phyloP scores from a whole-genome alignment of 2,113 vertebrate species.

The Meleagris gallopavo region DNA sequence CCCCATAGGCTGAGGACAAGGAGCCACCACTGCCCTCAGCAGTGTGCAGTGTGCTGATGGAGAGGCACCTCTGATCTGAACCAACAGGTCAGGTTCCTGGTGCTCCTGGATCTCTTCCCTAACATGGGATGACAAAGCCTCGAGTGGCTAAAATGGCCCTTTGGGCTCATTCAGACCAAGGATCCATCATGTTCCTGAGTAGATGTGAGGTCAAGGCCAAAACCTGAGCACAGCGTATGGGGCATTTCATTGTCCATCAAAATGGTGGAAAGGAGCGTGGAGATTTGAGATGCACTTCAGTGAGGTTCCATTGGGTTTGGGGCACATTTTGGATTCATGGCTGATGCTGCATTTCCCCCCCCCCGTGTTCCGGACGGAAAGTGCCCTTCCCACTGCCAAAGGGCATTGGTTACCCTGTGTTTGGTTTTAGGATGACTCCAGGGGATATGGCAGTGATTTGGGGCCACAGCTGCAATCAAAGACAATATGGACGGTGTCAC shows the following conservation, averaged over 20 bases:
- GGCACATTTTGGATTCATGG: not conserved
- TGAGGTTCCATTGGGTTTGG: not conserved
- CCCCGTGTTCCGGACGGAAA: too few species aligned
- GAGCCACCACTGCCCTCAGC: not conserved
- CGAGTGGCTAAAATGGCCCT: not conserved
- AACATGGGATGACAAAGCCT: not conserved
- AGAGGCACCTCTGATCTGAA: not conserved
- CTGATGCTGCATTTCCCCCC: not conserved
- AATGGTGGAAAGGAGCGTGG: rapidly evolving
- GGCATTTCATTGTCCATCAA: not conserved
- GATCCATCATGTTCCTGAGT: rapidly evolving
- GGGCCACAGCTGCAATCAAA: not conserved
- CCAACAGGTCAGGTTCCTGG: not conserved
- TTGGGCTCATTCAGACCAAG: not conserved
- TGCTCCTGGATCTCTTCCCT: not conserved
- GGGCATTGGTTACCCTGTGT: not conserved
- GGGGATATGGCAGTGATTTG: not conserved
- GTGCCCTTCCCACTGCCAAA: not conserved
- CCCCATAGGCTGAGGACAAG: rapidly evolving
- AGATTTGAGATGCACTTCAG: not conserved
- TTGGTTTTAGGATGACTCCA: not conserved
- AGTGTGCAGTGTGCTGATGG: not conserved
- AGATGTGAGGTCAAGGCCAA: not conserved
- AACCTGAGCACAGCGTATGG: rapidly evolving
- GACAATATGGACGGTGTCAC: not conserved